phyloP scores from a whole-genome alignment of 2,888 invertebrate species.

The Sepiola atlantica region DNA sequence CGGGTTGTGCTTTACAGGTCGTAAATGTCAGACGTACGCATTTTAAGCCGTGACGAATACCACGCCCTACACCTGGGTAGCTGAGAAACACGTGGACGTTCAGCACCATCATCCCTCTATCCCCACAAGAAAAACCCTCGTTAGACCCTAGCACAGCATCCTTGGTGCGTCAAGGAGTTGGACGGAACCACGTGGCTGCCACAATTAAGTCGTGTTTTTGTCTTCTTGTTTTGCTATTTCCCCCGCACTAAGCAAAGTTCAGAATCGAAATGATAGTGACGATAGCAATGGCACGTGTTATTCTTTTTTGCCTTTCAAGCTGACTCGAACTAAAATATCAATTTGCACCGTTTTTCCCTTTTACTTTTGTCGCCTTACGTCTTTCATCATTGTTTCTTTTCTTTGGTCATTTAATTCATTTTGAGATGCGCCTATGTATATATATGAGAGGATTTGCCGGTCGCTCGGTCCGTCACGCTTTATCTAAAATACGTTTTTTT shows the following conservation, averaged over 20 bases:
- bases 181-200: not conserved
- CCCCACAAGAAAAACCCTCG: not conserved
- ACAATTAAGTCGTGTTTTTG: not conserved
- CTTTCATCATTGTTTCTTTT: not conserved
- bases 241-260: not conserved
- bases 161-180: not conserved
- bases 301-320: not conserved
- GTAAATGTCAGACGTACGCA: constrained; percentile 11
- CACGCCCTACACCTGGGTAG: constrained; percentile 32
- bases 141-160: not conserved
- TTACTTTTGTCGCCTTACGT: not conserved
- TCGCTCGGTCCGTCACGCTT: no score
- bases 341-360: not conserved
- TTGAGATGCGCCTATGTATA: not conserved
- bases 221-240: no score
- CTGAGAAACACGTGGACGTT: not conserved
- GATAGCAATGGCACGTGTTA: constrained; percentile 21
- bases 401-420: not conserved
- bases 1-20: constrained; percentile 12
- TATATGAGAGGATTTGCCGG: no score
- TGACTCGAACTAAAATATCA: constrained; percentile 16
- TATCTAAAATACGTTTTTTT: no score
- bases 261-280: not conserved
- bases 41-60: constrained; percentile 12
- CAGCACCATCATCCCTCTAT: not conserved